Conservation (phyloP, 2,113 vertebrate genomes). For the Chinchilla lanigera region DNA sequence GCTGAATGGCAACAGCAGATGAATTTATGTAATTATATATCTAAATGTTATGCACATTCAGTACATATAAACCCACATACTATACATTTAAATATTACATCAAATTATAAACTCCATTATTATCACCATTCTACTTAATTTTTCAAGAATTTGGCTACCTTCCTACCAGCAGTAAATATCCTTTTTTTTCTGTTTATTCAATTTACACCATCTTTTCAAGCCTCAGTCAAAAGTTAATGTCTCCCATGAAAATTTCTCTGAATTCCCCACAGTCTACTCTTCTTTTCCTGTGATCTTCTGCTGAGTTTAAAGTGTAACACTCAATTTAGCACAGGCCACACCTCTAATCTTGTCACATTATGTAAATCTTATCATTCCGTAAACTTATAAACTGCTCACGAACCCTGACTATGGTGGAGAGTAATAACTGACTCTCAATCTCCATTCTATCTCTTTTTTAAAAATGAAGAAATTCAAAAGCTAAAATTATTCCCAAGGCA, state of each 20-base stretch:
- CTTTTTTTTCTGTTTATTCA: not conserved
- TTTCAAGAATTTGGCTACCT: not conserved
- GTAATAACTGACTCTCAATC: not conserved
- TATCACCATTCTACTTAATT: not conserved
- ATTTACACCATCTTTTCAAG: not conserved
- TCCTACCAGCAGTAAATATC: not conserved
- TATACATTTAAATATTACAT: not conserved
- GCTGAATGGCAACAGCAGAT: not conserved
- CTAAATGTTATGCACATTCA: not conserved
- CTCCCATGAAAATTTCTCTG: constrained; percentile 6
- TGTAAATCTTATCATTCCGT: constrained; percentile 55
- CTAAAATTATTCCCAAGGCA: not conserved
- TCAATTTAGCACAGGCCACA: constrained; percentile 40
- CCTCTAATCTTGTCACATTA: constrained; percentile 66
- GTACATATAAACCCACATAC: not conserved
- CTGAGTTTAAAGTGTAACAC: constrained; percentile 37
- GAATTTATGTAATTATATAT: not conserved
- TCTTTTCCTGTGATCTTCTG: constrained; percentile 38
- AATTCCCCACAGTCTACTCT: constrained; percentile 39
- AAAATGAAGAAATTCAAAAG: constrained; percentile 24
- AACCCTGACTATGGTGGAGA: not conserved
- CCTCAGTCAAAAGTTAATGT: not conserved
- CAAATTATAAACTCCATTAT: not conserved
- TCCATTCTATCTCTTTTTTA: constrained; percentile 1
- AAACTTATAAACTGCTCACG: constrained; percentile 7